These are phyloP conservation scores for Phyllopteryx taeniolatus DNA, from an alignment of 2,113 vertebrate species.

Conservation along the genomic window DNA sequence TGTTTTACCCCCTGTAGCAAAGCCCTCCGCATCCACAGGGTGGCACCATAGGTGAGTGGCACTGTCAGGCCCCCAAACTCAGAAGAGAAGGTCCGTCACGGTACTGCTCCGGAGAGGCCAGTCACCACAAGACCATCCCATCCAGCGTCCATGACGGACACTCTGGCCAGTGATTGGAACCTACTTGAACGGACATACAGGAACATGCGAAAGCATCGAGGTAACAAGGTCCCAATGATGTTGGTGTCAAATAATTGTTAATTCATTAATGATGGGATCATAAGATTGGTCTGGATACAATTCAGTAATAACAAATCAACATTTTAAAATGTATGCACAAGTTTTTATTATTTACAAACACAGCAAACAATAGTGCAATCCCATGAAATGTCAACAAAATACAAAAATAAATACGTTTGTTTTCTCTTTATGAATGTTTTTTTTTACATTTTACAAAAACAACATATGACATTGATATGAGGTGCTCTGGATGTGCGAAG, in stretches of 20 bases:
- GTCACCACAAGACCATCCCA: conserved; percentile 12
- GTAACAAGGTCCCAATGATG: neutral
- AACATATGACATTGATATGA: neutral
- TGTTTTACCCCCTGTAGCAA: conserved; percentile 12
- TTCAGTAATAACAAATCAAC: neutral
- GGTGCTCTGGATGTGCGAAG: too few relatives aligned
- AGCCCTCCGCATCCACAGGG: conserved; percentile 11
- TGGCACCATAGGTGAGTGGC: neutral
- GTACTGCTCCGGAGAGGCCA: neutral
- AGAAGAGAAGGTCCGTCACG: neutral
- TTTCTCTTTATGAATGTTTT: neutral
- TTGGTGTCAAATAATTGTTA: neutral
- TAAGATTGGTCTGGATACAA: neutral
- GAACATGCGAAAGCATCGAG: neutral
- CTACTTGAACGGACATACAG: neutral
- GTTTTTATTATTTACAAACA: conserved; percentile 15
- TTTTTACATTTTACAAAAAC: neutral
- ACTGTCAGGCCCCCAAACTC: conserved; percentile 2
- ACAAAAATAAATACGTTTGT: conserved; percentile 39
- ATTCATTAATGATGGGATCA: neutral
- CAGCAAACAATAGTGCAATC: conserved; percentile 14
- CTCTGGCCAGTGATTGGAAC: neutral
- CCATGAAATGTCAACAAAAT: conserved; percentile 3
- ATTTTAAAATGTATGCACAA: neutral
- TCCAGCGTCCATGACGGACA: conserved; percentile 12